phyloP scores from a whole-genome alignment of 2,888 invertebrate species.

The Tachystola acroxantha region DNA sequence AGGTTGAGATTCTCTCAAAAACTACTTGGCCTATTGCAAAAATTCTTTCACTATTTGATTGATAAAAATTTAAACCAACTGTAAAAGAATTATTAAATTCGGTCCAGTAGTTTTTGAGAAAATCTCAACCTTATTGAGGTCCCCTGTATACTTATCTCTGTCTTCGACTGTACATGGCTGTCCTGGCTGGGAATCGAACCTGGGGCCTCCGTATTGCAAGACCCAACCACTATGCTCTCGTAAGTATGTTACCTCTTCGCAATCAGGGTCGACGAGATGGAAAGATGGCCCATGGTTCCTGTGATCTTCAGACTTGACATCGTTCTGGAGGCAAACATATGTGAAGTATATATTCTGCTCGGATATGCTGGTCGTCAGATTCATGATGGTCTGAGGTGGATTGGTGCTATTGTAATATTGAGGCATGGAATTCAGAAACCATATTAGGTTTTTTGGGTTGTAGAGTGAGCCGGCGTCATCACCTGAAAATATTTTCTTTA shows the following conservation, averaged over 20 bases:
- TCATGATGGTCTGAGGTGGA: conserved; percentile 23
- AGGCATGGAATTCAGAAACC: background rate
- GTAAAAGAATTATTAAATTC: too few species aligned
- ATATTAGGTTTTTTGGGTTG: background rate
- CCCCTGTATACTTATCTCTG: too few species aligned
- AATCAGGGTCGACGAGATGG: background rate
- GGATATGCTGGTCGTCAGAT: conserved; percentile 42
- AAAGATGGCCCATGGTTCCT: background rate
- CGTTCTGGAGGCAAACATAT: conserved; percentile 53
- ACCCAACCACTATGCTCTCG: too few species aligned
- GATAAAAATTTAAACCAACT: too few species aligned
- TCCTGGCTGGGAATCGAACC: too few species aligned
- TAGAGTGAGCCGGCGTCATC: background rate
- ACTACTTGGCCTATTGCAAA: too few species aligned
- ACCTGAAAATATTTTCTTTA: background rate
- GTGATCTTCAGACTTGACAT: conserved; percentile 10
- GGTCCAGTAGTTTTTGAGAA: too few species aligned
- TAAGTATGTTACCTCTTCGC: background rate
- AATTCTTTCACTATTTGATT: too few species aligned
- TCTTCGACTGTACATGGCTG: too few species aligned
- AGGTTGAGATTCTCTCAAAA: too few species aligned
- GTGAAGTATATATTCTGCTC: conserved; percentile 53
- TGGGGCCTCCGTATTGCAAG: too few species aligned
- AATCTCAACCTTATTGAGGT: too few species aligned
- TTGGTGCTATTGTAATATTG: conserved; percentile 1